Evolutionary conservation across 2,113 vertebrate genomes (phyloP).

Genomic region (Myotis yumanensis): DNA sequence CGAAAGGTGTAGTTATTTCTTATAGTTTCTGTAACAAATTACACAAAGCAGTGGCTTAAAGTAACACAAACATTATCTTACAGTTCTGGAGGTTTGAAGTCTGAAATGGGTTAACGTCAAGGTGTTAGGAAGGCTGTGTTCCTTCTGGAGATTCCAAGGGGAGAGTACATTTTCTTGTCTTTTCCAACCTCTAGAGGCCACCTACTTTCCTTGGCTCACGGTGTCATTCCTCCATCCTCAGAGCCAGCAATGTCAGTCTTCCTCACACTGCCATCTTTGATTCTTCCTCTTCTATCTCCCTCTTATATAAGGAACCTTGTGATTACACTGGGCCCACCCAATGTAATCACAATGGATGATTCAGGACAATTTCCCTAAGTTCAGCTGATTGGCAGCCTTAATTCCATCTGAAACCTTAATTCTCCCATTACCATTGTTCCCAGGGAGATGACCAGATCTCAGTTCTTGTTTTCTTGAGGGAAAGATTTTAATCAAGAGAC

Average conservation of each 20-base stretch:
- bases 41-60: not conserved
- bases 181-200: not conserved
- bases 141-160: not conserved
- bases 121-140: not conserved
- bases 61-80: not conserved
- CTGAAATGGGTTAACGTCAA: not conserved
- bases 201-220: not conserved
- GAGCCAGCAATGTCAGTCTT: not conserved
- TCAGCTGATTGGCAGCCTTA: not conserved
- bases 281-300: not conserved
- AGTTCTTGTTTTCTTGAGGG: too few relatives aligned
- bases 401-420: not conserved
- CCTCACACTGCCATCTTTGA: not conserved
- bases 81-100: not conserved
- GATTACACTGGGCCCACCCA: not conserved
- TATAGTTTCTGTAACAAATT: not conserved
- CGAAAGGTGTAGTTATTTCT: not conserved
- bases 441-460: too few relatives aligned
- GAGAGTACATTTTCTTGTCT: not conserved
- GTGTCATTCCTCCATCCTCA: not conserved
- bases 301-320: not conserved
- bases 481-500: too few relatives aligned
- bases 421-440: too few relatives aligned
- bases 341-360: not conserved
- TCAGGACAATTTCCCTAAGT: not conserved